phyloP scores from a whole-genome alignment of 2,113 vertebrate genomes.

The Plotosus lineatus region DNA sequence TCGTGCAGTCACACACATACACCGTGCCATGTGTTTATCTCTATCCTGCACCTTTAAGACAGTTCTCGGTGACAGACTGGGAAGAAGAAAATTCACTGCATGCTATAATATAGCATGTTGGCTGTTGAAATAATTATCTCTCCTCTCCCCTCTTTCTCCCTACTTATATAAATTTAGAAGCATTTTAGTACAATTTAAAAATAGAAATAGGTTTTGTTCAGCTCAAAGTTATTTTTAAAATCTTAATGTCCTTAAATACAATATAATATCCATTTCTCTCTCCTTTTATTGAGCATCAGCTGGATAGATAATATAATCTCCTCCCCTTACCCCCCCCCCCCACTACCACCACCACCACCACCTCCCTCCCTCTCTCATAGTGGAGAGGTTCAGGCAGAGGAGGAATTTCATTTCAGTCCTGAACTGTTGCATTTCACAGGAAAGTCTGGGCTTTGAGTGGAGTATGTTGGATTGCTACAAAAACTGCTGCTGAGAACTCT shows the following conservation, averaged over 20 bases:
- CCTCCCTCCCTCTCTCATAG: slow-evolving; percentile 36
- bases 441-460: slow-evolving; percentile 38
- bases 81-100: not conserved
- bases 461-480: slow-evolving; percentile 40
- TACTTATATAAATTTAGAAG: not conserved
- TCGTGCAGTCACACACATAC: slow-evolving; percentile 20
- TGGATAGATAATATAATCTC: slow-evolving; percentile 32
- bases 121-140: not conserved
- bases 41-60: slow-evolving; percentile 24
- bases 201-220: slow-evolving; percentile 10
- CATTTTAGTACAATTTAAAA: slow-evolving; percentile 5
- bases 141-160: not conserved
- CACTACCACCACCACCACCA: no score
- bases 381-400: slow-evolving; percentile 38
- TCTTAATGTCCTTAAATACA: not conserved
- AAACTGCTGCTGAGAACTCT: slow-evolving; percentile 36
- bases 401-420: slow-evolving; percentile 65
- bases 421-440: slow-evolving; percentile 70
- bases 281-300: slow-evolving; percentile 19
- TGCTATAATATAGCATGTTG: not conserved
- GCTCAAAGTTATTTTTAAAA: not conserved
- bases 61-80: slow-evolving; percentile 13
- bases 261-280: slow-evolving; percentile 1
- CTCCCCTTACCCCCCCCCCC: slow-evolving; percentile 35
- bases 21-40: slow-evolving; percentile 43